phyloP scores from a whole-genome alignment of 2,797 vertebrate species.

The Falco rusticolus region DNA sequence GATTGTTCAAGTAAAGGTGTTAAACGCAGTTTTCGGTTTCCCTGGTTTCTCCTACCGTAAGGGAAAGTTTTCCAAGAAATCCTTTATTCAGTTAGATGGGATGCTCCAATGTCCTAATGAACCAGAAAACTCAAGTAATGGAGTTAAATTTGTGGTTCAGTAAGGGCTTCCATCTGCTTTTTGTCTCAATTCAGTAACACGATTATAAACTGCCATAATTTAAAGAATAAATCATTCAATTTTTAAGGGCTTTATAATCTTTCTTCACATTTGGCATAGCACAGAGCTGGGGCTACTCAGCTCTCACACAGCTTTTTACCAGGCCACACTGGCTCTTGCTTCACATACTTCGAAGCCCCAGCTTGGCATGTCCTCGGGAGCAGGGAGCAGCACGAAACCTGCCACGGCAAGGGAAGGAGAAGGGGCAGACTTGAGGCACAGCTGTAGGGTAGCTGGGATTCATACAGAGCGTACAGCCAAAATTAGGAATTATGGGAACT shows the following conservation, averaged over 20 bases:
- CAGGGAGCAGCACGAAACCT: neutral
- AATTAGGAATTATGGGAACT: neutral
- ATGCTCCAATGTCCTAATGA: neutral
- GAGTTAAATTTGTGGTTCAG: neutral
- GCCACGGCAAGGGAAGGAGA: neutral
- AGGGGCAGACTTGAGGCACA: too few species aligned
- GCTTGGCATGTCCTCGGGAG: neutral
- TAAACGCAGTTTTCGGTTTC: neutral
- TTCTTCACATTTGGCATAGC: neutral
- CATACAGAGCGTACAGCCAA: accelerated
- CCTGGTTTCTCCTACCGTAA: neutral
- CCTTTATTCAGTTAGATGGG: neutral
- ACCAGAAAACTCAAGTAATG: neutral
- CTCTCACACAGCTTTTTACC: neutral
- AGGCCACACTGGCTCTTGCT: neutral
- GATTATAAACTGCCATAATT: neutral
- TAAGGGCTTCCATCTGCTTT: neutral
- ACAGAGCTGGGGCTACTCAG: neutral
- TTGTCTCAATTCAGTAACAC: neutral
- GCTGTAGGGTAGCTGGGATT: neutral
- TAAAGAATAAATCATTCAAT: neutral
- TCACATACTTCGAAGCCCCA: neutral
- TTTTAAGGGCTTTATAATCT: neutral
- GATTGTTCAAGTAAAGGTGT: neutral
- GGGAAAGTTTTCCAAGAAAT: neutral